Percentiles rank a stretch among this genome's conserved stretches.
These are phyloP conservation scores for Paragorgia papillata DNA, from an alignment of 92 coral and sea anemone genomes.

Conservation along the genomic window DNA sequence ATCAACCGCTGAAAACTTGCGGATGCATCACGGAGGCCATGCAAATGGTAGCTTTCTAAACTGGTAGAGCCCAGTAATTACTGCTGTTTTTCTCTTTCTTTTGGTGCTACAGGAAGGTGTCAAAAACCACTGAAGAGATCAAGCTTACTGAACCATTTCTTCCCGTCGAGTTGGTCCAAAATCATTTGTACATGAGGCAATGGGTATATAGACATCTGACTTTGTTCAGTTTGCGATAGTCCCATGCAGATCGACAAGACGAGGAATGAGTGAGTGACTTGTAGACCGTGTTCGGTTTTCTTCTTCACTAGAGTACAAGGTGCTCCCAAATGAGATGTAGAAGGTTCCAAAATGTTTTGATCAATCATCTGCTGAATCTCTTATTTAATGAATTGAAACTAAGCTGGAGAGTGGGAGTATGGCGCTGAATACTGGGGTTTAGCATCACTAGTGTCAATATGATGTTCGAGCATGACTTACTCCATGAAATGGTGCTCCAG, in stretches of 20 bases:
- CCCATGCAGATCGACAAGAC: neutral
- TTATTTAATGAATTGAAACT: neutral
- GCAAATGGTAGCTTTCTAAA: constrained; percentile 1
- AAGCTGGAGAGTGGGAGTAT: constrained; percentile 8
- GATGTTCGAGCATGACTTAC: constrained; percentile 8
- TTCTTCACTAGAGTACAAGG: neutral
- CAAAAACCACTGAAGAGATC: constrained; percentile 34
- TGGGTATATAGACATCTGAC: constrained; percentile 32
- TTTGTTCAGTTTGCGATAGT: constrained; percentile 22
- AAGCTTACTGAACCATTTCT: constrained; percentile 24
- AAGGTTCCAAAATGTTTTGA: constrained; percentile 4
- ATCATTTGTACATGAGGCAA: constrained; percentile 21
- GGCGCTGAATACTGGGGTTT: neutral
- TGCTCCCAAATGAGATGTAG: constrained; percentile 9
- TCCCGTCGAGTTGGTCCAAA: constrained; percentile 42
- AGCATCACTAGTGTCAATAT: constrained; percentile 9
- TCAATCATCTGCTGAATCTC: neutral
- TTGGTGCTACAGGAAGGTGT: constrained; percentile 13
- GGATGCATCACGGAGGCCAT: neutral
- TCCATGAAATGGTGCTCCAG: constrained; percentile 40
- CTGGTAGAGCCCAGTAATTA: constrained; percentile 30
- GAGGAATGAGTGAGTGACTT: too few relatives aligned
- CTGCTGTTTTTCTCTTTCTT: constrained; percentile 46
- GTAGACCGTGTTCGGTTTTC: constrained; percentile 9
- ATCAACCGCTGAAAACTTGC: neutral